Evolutionary conservation across 1,140 invertebrate species (phyloP).

Genomic region (Drosophila parvula): DNA sequence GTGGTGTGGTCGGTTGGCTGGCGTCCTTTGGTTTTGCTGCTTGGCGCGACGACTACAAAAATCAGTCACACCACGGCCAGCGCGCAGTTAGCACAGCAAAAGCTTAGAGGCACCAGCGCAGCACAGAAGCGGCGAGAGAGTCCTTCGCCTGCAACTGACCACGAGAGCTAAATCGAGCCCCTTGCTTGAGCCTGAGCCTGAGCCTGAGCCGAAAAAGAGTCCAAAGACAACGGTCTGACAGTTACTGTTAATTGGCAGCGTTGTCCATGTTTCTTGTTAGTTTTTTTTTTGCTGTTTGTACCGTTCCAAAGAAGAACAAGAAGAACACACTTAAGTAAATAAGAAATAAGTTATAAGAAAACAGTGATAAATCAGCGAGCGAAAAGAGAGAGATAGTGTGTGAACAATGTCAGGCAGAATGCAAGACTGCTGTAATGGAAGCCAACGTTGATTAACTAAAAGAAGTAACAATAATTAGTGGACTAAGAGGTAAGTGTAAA

Average conservation of each 20-base stretch:
- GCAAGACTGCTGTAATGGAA: constrained; percentile 1
- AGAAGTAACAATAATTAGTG: constrained; percentile 34
- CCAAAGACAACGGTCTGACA: constrained; percentile 3
- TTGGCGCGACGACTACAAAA: constrained; percentile 5
- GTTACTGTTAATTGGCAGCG: constrained; percentile 5
- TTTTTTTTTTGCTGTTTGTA: constrained; percentile 22
- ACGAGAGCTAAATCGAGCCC: constrained; percentile 19
- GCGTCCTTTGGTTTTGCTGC: constrained; percentile 36
- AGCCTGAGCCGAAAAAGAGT: not conserved
- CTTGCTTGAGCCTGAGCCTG: not conserved
- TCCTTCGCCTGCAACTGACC: constrained; percentile 40
- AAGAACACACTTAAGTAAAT: not conserved
- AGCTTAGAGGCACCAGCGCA: constrained; percentile 18
- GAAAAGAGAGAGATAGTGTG: not conserved
- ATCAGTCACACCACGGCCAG: constrained; percentile 69
- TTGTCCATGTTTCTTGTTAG: not conserved
- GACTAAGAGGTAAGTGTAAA: constrained; percentile 30
- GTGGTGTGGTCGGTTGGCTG: constrained; percentile 6
- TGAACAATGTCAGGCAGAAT: constrained; percentile 17
- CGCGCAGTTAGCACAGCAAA: constrained; percentile 52
- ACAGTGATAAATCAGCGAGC: not conserved
- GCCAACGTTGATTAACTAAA: constrained; percentile 11
- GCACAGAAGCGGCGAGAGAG: constrained; percentile 6
- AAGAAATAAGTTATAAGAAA: constrained; percentile 1
- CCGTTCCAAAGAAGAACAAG: not conserved